These are phyloP conservation scores for Melanerpes aurifrons DNA, from an alignment of 2,113 vertebrate genomes.

Conservation along the genomic window DNA sequence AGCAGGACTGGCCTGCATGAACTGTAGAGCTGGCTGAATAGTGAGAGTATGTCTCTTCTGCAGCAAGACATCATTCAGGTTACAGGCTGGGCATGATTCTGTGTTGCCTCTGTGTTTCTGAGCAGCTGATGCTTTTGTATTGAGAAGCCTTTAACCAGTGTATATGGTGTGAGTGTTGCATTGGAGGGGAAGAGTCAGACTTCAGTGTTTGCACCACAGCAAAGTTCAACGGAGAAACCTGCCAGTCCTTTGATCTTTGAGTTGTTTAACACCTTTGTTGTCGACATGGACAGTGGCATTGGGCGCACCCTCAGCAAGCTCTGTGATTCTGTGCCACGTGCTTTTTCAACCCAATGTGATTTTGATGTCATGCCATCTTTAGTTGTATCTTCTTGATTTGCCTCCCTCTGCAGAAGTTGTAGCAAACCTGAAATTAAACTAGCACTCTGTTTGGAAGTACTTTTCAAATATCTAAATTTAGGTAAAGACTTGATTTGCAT, in stretches of 20 bases:
- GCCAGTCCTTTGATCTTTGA: not conserved
- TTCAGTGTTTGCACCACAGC: not conserved
- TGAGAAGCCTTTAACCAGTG: not conserved
- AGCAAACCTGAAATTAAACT: conserved; percentile 8
- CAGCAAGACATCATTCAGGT: not conserved
- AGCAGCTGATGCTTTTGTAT: not conserved
- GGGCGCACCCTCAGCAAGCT: too few relatives aligned
- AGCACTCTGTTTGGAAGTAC: not conserved
- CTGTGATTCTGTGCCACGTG: not conserved
- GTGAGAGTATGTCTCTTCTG: accelerated
- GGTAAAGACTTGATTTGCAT: not conserved
- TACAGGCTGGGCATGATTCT: not conserved
- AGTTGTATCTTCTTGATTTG: not conserved
- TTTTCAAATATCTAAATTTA: not conserved
- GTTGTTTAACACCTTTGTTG: not conserved
- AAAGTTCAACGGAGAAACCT: not conserved
- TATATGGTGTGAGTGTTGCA: not conserved
- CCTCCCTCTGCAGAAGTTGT: not conserved
- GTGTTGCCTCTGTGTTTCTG: not conserved
- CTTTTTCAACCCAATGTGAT: not conserved
- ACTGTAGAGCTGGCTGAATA: not conserved
- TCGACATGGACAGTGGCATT: too few relatives aligned
- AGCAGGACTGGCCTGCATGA: not conserved
- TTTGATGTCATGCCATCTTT: not conserved
- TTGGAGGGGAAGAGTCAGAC: not conserved